These are phyloP conservation scores for Zophobas morio DNA, from an alignment of 1,140 invertebrate genomes.

Conservation along the genomic window DNA sequence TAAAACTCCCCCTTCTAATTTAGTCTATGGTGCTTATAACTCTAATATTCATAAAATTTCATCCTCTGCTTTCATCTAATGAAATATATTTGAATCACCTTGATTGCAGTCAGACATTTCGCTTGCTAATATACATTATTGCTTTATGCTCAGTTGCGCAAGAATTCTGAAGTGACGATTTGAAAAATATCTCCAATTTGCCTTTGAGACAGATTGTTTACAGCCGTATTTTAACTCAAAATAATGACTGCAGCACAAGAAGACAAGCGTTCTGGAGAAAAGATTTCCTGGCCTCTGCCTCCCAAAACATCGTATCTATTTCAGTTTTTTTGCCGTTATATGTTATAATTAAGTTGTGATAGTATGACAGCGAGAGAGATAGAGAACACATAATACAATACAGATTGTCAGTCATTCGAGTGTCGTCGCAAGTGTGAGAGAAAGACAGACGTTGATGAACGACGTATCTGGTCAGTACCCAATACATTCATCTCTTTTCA, in stretches of 20 bases:
- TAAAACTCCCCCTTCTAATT: constrained; percentile 28
- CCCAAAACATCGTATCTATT: constrained; percentile 7
- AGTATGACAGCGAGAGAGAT: constrained; percentile 5
- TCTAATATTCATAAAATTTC: constrained; percentile 27
- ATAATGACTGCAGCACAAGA: not conserved
- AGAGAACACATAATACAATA: constrained; percentile 20
- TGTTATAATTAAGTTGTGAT: constrained; percentile 34
- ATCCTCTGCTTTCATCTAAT: constrained; percentile 14
- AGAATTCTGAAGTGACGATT: no score
- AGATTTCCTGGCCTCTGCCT: not conserved
- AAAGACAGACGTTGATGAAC: constrained; percentile 54
- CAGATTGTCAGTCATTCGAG: constrained; percentile 26
- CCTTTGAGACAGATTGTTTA: no score
- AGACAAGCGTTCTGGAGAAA: not conserved
- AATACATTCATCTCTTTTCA: constrained; percentile 27
- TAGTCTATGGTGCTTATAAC: constrained; percentile 17
- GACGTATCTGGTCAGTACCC: constrained; percentile 48
- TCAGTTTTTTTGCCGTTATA: constrained; percentile 25
- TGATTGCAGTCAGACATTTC: constrained; percentile 14
- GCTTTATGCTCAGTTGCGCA: not conserved
- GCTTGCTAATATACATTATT: constrained; percentile 16
- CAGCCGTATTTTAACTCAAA: no score
- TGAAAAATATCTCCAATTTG: no score
- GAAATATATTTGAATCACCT: constrained; percentile 7
- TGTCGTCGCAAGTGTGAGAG: not conserved